Evolutionary conservation across 2,797 vertebrate genomes (phyloP).

Genomic region (Sardinella longiceps): DNA sequence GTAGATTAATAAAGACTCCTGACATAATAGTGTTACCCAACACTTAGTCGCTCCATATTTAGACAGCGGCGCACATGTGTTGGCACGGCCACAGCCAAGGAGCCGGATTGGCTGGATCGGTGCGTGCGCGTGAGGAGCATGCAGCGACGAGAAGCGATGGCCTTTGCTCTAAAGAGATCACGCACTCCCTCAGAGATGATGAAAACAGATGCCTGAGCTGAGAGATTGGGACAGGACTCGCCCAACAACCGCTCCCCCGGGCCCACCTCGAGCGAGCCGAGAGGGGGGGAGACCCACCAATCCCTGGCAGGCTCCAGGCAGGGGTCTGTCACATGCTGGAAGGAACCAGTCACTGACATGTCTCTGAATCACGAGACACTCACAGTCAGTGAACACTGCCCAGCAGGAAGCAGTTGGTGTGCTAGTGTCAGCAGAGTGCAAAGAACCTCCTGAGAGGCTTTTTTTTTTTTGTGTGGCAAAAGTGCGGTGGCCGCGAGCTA

Average conservation of each 20-base stretch:
- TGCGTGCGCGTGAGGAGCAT: not conserved
- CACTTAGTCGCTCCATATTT: not conserved
- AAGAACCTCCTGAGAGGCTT: not conserved
- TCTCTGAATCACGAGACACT: not conserved
- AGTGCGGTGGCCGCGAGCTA: not conserved
- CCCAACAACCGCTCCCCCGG: slow-evolving; percentile 78
- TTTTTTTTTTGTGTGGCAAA: not conserved
- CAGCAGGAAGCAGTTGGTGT: not conserved
- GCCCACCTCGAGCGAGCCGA: slow-evolving; percentile 47
- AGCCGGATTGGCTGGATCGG: not conserved
- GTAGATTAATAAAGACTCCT: not conserved
- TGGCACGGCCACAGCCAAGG: not conserved
- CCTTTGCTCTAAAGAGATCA: not conserved
- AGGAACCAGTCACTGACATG: not conserved
- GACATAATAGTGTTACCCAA: not conserved
- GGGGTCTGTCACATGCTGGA: not conserved
- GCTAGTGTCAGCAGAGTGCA: not conserved
- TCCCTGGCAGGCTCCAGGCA: not conserved
- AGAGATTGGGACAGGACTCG: slow-evolving; percentile 56
- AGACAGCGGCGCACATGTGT: not conserved
- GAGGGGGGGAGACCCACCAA: not conserved
- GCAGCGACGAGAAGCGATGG: not conserved
- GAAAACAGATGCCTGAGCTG: slow-evolving; percentile 64
- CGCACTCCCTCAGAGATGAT: slow-evolving; percentile 85
- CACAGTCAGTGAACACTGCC: not conserved